Conservation (phyloP, 2,888 invertebrate genomes). For the Osmoderma eremita region DNA sequence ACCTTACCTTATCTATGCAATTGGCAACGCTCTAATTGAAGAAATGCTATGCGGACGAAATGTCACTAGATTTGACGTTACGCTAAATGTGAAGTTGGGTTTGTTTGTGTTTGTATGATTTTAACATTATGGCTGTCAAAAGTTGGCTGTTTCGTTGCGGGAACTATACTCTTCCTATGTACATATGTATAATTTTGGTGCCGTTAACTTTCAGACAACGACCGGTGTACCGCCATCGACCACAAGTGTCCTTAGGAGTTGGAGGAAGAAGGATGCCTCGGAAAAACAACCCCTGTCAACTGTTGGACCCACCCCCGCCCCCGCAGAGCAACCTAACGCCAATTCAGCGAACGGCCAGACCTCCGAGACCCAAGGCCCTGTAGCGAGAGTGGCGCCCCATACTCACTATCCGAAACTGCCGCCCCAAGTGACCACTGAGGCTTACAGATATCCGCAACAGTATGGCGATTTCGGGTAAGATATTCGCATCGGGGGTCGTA, state of each 20-base stretch:
- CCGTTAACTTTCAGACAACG: constrained; percentile 21
- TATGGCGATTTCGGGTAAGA: constrained; percentile 57
- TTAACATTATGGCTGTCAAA: too few relatives aligned
- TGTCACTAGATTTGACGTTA: too few relatives aligned
- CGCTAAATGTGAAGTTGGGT: too few relatives aligned
- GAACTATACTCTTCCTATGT: too few relatives aligned
- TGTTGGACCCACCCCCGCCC: constrained; percentile 41
- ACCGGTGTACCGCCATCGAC: constrained; percentile 40
- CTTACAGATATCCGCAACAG: constrained; percentile 53
- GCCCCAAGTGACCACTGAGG: constrained; percentile 52
- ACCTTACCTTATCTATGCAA: too few relatives aligned
- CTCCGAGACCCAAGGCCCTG: constrained; percentile 53
- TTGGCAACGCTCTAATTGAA: too few relatives aligned
- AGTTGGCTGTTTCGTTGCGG: too few relatives aligned
- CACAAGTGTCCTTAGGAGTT: constrained; percentile 59
- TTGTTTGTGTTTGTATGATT: too few relatives aligned
- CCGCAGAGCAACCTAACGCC: constrained; percentile 29
- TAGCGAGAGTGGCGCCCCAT: constrained; percentile 62
- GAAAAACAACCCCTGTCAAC: constrained; percentile 51
- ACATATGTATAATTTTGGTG: too few relatives aligned
- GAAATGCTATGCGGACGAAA: too few relatives aligned
- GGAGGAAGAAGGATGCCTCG: constrained; percentile 59
- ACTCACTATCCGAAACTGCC: constrained; percentile 58
- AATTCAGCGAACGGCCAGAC: constrained; percentile 11
- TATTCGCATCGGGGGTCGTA: not conserved